Evolutionary conservation across 2,113 vertebrate genomes (phyloP), one percentile per base, ranked within the genome.

Genomic region (Myrmophylax atrothorax): DNA sequence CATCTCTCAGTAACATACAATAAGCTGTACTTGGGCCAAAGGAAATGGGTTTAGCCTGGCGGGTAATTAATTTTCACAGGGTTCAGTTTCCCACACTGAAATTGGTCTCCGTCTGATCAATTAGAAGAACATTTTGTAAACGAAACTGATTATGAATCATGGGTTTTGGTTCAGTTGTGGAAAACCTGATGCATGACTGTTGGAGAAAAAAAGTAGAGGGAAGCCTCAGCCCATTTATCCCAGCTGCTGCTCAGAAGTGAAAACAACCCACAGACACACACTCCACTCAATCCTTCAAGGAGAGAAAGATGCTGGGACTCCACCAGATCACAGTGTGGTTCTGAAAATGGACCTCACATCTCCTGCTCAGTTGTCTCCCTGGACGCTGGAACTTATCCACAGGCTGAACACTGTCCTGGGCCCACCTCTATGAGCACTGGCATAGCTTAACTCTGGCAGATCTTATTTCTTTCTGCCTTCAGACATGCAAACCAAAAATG

Each of bases 71-170:
- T 97, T 97, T 97, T 95, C 64, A 85, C 84, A 63, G 89, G 91
- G 93, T 95, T 96, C 95, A 94, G 95, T 97, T 98, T 97, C 84
- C 96, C 95, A 97, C 94, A 96, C 96, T 93, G 95, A 96, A 97
- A 97, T 96, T 96, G 96, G 92, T 94, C 93, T 96, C 92, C 15
- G 3, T 96, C 95, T 90, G 95, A 97, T 94, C 94, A 98, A 97
- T 97, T 98, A 97, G 87, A 96, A 94, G 96, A 95, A 96, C 78
- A 78, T 97, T 97, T 97, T 10, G 10, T 84, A 97, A 97, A 97
- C 29, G 93, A 96, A 95, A 44, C 79, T 96, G 93, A 94, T 95
- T 97, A 92, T 92, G 94, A 97, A 85, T 89, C 92, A 87, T 92
- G 84, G 80, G 68, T 91, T 90, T 93, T 87, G 47, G 67, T 52